Base-by-base conservation (phyloP, 2,113 vertebrate genomes). In the Syngnathus typhle region DNA sequence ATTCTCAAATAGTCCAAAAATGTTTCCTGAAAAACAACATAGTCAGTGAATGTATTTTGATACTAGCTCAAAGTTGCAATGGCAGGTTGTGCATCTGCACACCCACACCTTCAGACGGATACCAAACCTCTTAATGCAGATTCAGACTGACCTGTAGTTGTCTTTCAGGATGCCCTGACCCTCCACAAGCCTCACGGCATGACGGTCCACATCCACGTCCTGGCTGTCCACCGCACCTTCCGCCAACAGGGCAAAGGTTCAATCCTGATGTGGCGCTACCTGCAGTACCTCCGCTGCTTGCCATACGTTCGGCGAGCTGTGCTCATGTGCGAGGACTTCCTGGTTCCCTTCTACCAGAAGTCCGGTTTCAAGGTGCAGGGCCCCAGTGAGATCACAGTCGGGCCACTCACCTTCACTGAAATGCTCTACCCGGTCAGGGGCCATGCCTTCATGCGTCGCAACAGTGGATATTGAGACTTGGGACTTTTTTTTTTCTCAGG, bases 171-270 rank as follows among this genome's bases (percentile, higher is more conserved):
- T 0, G 93, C 94, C 0, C 84, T 97, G 89, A 92, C 71, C 1
- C 80, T 93, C 71, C 95, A 96, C 74, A 91, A 89, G 68, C 91
- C 94, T 0, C 85, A 73, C 7, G 94, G 94, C 49, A 74, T 72
- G 4, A 88, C 81, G 0, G 93, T 92, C 47, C 94, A 97, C 89
- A 92, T 96, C 88, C 94, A 94, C 3, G 91, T 93, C 43, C 84
- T 96, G 71, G 94, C 95, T 0, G 94, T 95, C 70, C 94, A 94
- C 74, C 87, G 85, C 55, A 88, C 90, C 64, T 92, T 88, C 79
- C 91, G 92, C 12, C 92, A 94, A 80, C 94, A 95, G 82, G 95
- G 95, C 73, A 95, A 93, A 82, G 94, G 95, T 79, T 91, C 92
- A 69, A 81, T 93, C 70, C 88, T 96, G 38, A 88, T 97, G 84